Percentiles rank a stretch among this genome's conserved stretches.
These are phyloP conservation scores for Antechinus flavipes DNA, from an alignment of 2,113 vertebrate genomes.

Conservation along the genomic window DNA sequence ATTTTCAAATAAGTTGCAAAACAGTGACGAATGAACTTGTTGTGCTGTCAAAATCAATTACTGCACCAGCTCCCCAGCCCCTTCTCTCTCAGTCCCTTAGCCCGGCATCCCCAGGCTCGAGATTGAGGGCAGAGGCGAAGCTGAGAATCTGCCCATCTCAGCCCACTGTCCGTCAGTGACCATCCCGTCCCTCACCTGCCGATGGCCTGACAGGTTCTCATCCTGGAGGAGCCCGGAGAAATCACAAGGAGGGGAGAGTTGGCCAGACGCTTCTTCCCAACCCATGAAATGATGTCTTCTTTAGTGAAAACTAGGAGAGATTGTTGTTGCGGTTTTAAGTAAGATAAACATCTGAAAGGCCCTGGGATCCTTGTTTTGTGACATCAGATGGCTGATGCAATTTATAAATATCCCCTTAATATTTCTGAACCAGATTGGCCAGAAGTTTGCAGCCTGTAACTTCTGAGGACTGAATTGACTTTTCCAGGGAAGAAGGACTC, in stretches of 20 bases:
- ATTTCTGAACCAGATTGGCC: slow-evolving; percentile 78
- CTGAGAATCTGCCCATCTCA: background rate
- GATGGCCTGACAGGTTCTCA: background rate
- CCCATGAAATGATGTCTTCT: slow-evolving; percentile 15
- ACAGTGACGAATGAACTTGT: slow-evolving; percentile 96
- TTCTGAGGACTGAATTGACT: slow-evolving; percentile 77
- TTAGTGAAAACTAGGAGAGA: slow-evolving; percentile 37
- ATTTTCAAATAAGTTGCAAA: slow-evolving; percentile 93
- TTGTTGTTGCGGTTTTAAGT: slow-evolving; percentile 65
- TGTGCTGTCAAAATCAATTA: slow-evolving; percentile 98
- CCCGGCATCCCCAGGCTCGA: background rate
- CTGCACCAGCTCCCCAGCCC: slow-evolving; percentile 85
- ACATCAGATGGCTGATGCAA: slow-evolving; percentile 65
- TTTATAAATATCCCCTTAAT: slow-evolving; percentile 80
- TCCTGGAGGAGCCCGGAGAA: slow-evolving; percentile 8
- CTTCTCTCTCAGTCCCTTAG: background rate
- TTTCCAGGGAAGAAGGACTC: slow-evolving; percentile 55
- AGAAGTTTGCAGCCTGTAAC: slow-evolving; percentile 78
- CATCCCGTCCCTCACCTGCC: background rate
- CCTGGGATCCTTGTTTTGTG: slow-evolving; percentile 63
- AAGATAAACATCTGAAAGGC: slow-evolving; percentile 72
- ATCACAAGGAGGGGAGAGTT: background rate
- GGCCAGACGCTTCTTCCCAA: background rate
- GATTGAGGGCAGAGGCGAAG: background rate
- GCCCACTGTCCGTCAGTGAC: background rate